These are phyloP conservation scores for Brachycybe producta DNA, from an alignment of 2,888 invertebrate species.

Conservation along the genomic window DNA sequence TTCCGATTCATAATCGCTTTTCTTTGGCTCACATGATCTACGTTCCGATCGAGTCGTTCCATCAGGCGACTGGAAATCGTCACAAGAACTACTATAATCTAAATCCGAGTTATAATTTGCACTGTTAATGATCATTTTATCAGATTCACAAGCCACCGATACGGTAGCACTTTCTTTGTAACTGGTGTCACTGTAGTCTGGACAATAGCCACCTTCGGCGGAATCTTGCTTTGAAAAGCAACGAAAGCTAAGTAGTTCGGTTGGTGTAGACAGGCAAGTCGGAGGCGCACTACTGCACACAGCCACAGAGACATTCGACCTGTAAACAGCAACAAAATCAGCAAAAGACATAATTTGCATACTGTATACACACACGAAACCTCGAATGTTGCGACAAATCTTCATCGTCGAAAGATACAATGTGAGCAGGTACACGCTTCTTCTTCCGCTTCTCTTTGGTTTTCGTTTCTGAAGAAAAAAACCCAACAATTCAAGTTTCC, in stretches of 20 bases:
- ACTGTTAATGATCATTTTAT: no score
- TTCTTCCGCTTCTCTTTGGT: slow-evolving; percentile 37
- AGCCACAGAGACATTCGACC: slow-evolving; percentile 14
- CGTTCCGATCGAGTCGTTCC: no score
- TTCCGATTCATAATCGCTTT: no score
- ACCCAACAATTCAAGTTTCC: background rate
- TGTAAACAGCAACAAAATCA: slow-evolving; percentile 11
- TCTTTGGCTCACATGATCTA: background rate
- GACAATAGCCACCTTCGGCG: no score
- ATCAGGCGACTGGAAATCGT: slow-evolving; percentile 11
- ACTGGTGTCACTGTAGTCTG: background rate
- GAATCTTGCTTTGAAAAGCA: background rate
- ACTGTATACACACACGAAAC: background rate
- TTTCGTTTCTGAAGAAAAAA: slow-evolving; percentile 14
- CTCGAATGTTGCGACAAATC: background rate
- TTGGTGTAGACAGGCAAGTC: slow-evolving; percentile 48
- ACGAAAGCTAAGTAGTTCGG: slow-evolving; percentile 13
- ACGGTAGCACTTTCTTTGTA: background rate
- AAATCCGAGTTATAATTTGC: slow-evolving; percentile 6
- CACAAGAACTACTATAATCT: slow-evolving; percentile 15
- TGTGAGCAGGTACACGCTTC: slow-evolving; percentile 48
- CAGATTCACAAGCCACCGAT: no score
- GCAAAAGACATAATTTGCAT: background rate
- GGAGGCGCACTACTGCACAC: slow-evolving; percentile 47
- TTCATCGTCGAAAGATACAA: slow-evolving; percentile 56